phyloP scores from a whole-genome alignment of 2,888 invertebrate genomes.

The Linyphia triangularis region DNA sequence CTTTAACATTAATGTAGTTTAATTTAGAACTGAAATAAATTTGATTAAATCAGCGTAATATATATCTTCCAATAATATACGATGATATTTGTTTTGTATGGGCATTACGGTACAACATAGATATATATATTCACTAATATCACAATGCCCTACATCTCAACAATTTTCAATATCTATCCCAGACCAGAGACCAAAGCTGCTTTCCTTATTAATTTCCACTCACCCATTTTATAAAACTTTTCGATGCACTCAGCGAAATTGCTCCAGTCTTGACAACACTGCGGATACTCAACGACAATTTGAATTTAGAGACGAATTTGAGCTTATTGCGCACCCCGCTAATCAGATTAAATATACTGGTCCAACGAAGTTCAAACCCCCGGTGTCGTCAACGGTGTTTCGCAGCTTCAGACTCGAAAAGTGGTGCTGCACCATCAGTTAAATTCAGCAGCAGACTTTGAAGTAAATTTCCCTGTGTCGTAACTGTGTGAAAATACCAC shows the following conservation, averaged over 20 bases:
- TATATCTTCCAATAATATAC: no score
- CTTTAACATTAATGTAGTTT: no score
- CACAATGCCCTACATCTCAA: background rate
- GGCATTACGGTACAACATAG: slow-evolving; percentile 18
- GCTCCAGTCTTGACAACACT: background rate
- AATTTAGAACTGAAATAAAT: no score
- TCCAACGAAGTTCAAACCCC: slow-evolving; percentile 15
- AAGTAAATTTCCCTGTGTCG: background rate
- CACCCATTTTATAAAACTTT: slow-evolving; percentile 51
- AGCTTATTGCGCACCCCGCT: background rate
- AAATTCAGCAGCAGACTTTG: background rate
- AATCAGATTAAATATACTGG: slow-evolving; percentile 51
- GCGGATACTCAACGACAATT: slow-evolving; percentile 5
- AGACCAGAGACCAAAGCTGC: background rate
- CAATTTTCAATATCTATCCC: background rate
- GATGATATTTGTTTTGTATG: no score
- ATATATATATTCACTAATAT: background rate
- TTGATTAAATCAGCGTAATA: no score
- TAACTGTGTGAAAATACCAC: background rate
- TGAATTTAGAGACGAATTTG: slow-evolving; percentile 17
- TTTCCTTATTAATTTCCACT: slow-evolving; percentile 35
- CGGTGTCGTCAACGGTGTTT: background rate
- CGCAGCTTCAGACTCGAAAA: background rate
- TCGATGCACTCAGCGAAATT: slow-evolving; percentile 54
- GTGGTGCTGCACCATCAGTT: background rate